Evolutionary conservation across 2,113 vertebrate species (phyloP).

Genomic region (Benitochromis conjunctus): DNA sequence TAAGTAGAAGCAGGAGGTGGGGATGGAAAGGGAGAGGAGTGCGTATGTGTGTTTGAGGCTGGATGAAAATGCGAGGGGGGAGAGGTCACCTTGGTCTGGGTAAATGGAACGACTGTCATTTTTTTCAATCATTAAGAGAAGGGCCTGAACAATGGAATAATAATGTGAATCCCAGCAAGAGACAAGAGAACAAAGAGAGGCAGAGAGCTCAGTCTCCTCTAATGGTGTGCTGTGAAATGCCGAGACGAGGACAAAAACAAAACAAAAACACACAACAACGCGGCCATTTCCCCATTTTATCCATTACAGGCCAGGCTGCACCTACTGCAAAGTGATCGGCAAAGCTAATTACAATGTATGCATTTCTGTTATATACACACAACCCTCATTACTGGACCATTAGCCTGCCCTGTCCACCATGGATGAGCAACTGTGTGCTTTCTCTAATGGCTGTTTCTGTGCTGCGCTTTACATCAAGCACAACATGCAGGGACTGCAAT

Average conservation of each 20-base stretch:
- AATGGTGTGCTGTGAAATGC: background rate
- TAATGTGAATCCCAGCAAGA: background rate
- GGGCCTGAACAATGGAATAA: background rate
- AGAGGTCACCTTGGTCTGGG: conserved; percentile 21
- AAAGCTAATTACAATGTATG: background rate
- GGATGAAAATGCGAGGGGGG: background rate
- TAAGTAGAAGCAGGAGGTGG: background rate
- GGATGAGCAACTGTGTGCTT: background rate
- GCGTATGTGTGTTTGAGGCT: background rate
- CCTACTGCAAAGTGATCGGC: background rate
- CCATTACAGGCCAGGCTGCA: background rate
- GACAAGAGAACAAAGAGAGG: background rate
- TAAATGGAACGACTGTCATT: conserved; percentile 34
- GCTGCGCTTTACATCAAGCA: background rate
- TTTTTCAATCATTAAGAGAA: conserved; percentile 14
- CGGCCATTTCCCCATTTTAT: background rate
- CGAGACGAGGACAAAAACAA: background rate
- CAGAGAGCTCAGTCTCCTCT: background rate
- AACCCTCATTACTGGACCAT: background rate
- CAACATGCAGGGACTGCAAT: background rate
- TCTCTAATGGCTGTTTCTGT: background rate
- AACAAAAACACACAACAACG: background rate
- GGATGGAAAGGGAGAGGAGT: background rate
- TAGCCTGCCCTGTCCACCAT: background rate
- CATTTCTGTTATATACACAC: background rate